Evolutionary conservation across 2,113 vertebrate species (phyloP), one percentile per base, ranked within the genome.

Genomic region (Nerophis lumbriciformis): DNA sequence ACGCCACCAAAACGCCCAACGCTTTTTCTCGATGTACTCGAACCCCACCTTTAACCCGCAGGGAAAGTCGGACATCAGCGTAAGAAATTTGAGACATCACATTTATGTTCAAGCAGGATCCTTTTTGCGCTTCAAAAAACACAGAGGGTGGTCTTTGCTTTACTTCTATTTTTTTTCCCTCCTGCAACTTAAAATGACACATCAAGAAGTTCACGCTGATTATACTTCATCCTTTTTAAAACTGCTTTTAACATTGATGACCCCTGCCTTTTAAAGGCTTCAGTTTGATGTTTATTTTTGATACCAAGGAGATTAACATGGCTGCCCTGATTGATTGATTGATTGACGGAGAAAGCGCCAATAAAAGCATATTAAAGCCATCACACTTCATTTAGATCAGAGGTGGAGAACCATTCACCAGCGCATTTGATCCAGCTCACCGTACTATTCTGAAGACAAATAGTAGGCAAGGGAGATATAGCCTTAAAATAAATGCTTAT

Each of bases 11-110:
- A 69, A 51, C 57, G 35, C 63, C 44, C 47, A 45, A 51, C n/a
- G 38, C 61, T 48, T 62, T 42, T 64, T 57, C 53, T 50, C 53
- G 13, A 2, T 51, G 73, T 77, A 69, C 62, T 65, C 53, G 21
- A 58, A 8, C 61, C 49, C 71, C 76, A 48, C 73, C 76, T 77
- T 80, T 79, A 67, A 74, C 77, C 80, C 65, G 28, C 8, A 55
- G 36, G 53, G 48, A 59, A 64, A 69, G 63, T 57, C 47, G 53
- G 53, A 55, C 47, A 39, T 28, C 28, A 4, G 28, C 2, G 28
- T 28, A 60, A 68, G 16, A 8, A 16, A 50, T 15, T 50, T 16
- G 16, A 50, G 8, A 50, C 15, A 61, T 65, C 13, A 39, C 61
- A 67, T 42, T 42, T 3, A 49, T 53, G 53, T 10, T 66, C 4